phyloP scores from a whole-genome alignment of 2,888 invertebrate genomes.

The Scelioninae gen. 1 region DNA sequence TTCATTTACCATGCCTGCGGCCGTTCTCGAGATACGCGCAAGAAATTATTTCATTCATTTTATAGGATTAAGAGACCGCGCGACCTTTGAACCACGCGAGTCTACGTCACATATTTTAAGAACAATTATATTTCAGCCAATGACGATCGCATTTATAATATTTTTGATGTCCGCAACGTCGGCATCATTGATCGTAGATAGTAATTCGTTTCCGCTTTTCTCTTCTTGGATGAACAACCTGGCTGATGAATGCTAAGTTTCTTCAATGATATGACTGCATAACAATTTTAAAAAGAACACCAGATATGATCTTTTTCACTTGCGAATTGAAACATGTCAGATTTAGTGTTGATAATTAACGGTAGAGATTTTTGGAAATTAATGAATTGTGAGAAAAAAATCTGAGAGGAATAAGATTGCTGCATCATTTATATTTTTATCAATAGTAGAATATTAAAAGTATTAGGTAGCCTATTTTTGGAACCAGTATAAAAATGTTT shows the following conservation, averaged over 20 bases:
- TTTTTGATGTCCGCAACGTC: constrained; percentile 43
- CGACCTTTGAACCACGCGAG: constrained; percentile 64
- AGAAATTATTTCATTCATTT: constrained; percentile 71
- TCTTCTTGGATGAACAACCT: neutral
- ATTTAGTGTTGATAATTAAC: too few species aligned
- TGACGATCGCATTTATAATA: constrained; percentile 61
- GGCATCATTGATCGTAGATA: constrained; percentile 54
- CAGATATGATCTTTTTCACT: too few species aligned
- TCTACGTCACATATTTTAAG: constrained; percentile 63
- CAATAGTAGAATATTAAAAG: too few species aligned
- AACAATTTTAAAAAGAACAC: too few species aligned
- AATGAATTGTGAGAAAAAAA: too few species aligned
- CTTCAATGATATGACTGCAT: neutral
- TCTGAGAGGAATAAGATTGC: too few species aligned
- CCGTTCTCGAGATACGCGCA: constrained; percentile 60
- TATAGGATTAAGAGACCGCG: constrained; percentile 68
- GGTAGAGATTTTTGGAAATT: too few species aligned
- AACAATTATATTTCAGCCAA: constrained; percentile 67
- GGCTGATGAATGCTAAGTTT: neutral
- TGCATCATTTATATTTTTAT: too few species aligned
- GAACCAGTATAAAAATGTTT: too few species aligned
- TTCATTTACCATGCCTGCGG: constrained; percentile 68
- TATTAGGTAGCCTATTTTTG: too few species aligned
- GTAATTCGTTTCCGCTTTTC: constrained; percentile 45
- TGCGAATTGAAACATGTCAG: too few species aligned